Percentiles rank a stretch among this genome's conserved stretches.
These are phyloP conservation scores for Melieria picta DNA, from an alignment of 2,888 invertebrate species.

Conservation along the genomic window DNA sequence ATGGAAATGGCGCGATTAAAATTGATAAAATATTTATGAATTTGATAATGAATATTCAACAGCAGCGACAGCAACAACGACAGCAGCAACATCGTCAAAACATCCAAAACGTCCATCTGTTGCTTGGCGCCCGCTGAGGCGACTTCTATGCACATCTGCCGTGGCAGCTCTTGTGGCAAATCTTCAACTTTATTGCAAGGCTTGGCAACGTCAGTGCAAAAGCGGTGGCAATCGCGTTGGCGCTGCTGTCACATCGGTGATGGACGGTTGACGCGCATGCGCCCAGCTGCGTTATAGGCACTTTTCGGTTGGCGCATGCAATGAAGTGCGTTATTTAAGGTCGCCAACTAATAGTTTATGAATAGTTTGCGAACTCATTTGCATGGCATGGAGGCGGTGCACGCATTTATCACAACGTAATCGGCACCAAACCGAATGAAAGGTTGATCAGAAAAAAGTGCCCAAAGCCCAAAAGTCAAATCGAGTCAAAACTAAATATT, in stretches of 20 bases:
- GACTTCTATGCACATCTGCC: neutral
- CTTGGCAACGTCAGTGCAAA: constrained; percentile 11
- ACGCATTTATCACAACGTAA: too few species aligned
- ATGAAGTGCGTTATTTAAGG: constrained; percentile 33
- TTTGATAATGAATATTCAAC: constrained; percentile 33
- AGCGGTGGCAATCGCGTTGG: neutral
- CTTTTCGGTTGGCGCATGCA: constrained; percentile 23
- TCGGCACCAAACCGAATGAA: too few species aligned
- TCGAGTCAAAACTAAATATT: too few species aligned
- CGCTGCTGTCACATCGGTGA: constrained; percentile 2
- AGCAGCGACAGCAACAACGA: constrained; percentile 4
- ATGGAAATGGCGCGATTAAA: neutral
- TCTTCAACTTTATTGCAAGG: constrained; percentile 25
- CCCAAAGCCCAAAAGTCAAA: too few species aligned
- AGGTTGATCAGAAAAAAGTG: too few species aligned
- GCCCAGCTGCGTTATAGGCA: constrained; percentile 38
- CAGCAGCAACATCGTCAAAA: neutral
- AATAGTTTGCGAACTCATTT: neutral
- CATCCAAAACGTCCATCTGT: neutral
- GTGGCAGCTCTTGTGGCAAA: neutral
- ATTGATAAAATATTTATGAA: constrained; percentile 36
- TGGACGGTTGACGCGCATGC: constrained; percentile 7
- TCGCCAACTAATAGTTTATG: neutral
- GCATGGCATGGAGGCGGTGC: neutral
- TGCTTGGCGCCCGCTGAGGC: neutral